Conservation (phyloP, 1,140 invertebrate genomes). For the Eueides isabella region DNA sequence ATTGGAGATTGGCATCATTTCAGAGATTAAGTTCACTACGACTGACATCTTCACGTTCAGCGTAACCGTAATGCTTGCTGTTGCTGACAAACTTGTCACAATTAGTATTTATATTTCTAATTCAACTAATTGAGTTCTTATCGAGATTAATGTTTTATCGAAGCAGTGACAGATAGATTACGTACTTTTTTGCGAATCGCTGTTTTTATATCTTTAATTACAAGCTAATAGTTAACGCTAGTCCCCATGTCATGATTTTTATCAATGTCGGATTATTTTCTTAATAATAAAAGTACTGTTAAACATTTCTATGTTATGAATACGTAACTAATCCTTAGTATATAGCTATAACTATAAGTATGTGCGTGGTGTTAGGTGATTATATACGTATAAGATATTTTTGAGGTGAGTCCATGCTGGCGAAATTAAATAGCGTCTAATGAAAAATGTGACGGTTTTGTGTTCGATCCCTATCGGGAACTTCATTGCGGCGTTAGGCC, state of each 20-base stretch:
- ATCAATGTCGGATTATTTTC: slow-evolving; percentile 11
- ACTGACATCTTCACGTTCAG: slow-evolving; percentile 31
- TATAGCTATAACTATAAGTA: too few relatives aligned
- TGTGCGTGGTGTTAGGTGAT: too few relatives aligned
- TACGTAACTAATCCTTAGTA: too few relatives aligned
- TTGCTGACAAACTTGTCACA: slow-evolving; percentile 55
- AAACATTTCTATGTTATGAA: background rate
- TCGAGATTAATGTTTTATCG: slow-evolving; percentile 40
- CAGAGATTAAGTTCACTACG: slow-evolving; percentile 56
- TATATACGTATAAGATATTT: too few relatives aligned
- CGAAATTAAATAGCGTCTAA: too few relatives aligned
- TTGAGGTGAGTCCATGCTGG: too few relatives aligned
- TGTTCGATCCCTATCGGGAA: too few relatives aligned
- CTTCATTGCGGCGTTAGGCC: too few relatives aligned
- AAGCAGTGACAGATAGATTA: slow-evolving; percentile 23
- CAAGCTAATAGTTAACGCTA: background rate
- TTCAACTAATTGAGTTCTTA: slow-evolving; percentile 47
- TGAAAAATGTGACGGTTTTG: too few relatives aligned
- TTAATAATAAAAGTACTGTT: slow-evolving; percentile 15
- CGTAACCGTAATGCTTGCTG: slow-evolving; percentile 59
- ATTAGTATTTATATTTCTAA: slow-evolving; percentile 50
- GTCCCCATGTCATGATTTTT: slow-evolving; percentile 7
- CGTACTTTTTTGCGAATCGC: slow-evolving; percentile 18
- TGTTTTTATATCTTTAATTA: slow-evolving; percentile 12
- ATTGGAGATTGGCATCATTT: slow-evolving; percentile 46